Evolutionary conservation across 2,888 invertebrate genomes (phyloP).

Genomic region (Azorinus chamasolen): DNA sequence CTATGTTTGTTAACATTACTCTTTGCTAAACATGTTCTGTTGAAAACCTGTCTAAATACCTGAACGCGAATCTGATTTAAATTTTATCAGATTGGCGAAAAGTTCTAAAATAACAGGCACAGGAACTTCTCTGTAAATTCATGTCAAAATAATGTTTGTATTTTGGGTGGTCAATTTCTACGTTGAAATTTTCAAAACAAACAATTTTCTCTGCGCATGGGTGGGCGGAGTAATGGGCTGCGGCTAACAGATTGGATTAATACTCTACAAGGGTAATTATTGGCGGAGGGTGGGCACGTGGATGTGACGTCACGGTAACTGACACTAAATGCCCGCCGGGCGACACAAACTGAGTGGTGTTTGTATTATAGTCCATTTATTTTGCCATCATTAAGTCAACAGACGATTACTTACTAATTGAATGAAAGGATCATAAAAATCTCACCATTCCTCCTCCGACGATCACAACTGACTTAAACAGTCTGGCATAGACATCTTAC

Average conservation of each 20-base stretch:
- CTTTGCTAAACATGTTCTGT: conserved; percentile 58
- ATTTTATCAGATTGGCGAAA: conserved; percentile 53
- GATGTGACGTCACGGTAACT: conserved; percentile 52
- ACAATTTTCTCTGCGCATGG: conserved; percentile 67
- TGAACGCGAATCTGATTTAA: conserved; percentile 51
- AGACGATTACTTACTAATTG: conserved; percentile 65
- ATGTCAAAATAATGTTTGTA: conserved; percentile 77
- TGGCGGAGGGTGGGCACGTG: conserved; percentile 14
- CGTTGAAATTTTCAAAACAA: conserved; percentile 80
- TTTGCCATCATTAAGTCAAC: conserved; percentile 70
- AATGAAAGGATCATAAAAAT: conserved; percentile 44
- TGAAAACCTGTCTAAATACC: conserved; percentile 68
- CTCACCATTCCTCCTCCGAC: too few species aligned
- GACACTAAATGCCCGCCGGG: conserved; percentile 48
- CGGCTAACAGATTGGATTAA: background rate
- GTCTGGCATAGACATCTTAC: too few species aligned
- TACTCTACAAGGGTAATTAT: too few species aligned
- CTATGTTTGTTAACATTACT: conserved; percentile 54
- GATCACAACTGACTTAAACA: too few species aligned
- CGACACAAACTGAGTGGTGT: conserved; percentile 57
- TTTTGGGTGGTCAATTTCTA: conserved; percentile 81
- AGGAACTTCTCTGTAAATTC: conserved; percentile 59
- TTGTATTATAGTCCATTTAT: conserved; percentile 74
- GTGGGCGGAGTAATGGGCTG: conserved; percentile 69
- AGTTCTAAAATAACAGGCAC: conserved; percentile 66